Base-by-base conservation (phyloP, 1,140 invertebrate species). In the Drosophila saltans region DNA sequence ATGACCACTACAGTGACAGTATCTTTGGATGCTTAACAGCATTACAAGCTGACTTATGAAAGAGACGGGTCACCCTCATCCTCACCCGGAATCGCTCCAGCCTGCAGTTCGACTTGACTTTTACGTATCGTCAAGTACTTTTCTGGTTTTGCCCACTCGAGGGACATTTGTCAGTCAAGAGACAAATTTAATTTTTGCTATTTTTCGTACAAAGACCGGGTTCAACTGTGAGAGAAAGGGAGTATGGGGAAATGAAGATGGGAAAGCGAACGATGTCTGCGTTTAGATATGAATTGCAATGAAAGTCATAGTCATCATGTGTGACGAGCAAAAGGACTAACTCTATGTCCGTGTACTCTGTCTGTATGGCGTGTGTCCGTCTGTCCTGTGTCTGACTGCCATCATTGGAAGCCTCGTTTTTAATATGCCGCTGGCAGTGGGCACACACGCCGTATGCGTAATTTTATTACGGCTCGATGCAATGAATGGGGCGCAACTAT, bases 81-180 rank as follows among this genome's bases (percentile, higher is more conserved):
- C 21, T 30, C 40, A 43, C 26, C 33, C 5, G 24, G 40, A 45
- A 55, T 24, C 45, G 10, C 48, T 65, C 4, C 45, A 52, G 56
- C 43, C 62, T 90, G 80, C 80, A 90, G 83, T 86, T 90, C 86
- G 88, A 90, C 86, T 90, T 90, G 88, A 90, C 88, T 90, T 90
- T 90, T 90, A 88, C 80, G 86, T 90, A 90, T 90, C 88, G 88
- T 90, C 88, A 90, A 90, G 88, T 90, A 91, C 81, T 85, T 86
- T 91, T 91, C 82, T 91, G 83, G 78, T 90, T 89, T 83, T 78
- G 69, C 74, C 81, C 90, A 81, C 84, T 91, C 89, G 82, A 82
- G 90, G 82, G 90, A 91, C 90, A 91, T 91, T 91, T 91, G 83
- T 91, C 81, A 91, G 90, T 91, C 82, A 88, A 86, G 85, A 91